Conservation (phyloP, 2,797 vertebrate species). For the Danionella dracula region DNA sequence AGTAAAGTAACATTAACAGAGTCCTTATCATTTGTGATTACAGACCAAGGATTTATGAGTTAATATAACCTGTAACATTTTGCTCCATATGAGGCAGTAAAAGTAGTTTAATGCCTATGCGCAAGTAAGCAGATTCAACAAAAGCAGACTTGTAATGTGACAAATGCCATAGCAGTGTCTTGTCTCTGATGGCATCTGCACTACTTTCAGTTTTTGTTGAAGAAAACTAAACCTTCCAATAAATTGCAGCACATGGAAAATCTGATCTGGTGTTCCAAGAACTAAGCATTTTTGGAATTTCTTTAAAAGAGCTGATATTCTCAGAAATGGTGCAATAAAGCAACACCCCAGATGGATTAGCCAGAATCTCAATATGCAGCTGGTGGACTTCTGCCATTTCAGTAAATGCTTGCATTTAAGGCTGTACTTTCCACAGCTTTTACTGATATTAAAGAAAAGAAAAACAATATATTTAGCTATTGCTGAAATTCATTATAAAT, state of each 20-base stretch:
- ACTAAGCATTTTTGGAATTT: not conserved
- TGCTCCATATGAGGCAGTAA: too few species aligned
- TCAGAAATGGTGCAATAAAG: constrained; percentile 20
- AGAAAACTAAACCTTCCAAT: constrained; percentile 9
- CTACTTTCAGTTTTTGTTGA: not conserved
- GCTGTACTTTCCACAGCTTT: too few species aligned
- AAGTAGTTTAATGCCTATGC: not conserved
- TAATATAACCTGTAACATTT: too few species aligned
- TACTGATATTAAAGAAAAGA: too few species aligned
- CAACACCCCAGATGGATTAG: constrained; percentile 1
- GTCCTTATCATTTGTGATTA: not conserved
- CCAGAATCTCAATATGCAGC: not conserved
- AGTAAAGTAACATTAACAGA: not conserved
- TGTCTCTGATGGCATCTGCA: not conserved
- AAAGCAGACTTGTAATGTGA: not conserved
- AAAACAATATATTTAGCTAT: too few species aligned
- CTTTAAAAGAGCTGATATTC: constrained; percentile 5
- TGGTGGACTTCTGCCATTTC: constrained; percentile 2
- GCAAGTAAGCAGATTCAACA: not conserved
- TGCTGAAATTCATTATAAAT: too few species aligned
- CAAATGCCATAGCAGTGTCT: constrained; percentile 4
- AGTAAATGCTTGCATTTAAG: not conserved
- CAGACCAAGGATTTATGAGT: not conserved
- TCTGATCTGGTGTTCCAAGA: not conserved
- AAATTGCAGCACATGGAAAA: not conserved